Conservation (phyloP, 1,140 invertebrate genomes). For the Bacillus rossius region DNA sequence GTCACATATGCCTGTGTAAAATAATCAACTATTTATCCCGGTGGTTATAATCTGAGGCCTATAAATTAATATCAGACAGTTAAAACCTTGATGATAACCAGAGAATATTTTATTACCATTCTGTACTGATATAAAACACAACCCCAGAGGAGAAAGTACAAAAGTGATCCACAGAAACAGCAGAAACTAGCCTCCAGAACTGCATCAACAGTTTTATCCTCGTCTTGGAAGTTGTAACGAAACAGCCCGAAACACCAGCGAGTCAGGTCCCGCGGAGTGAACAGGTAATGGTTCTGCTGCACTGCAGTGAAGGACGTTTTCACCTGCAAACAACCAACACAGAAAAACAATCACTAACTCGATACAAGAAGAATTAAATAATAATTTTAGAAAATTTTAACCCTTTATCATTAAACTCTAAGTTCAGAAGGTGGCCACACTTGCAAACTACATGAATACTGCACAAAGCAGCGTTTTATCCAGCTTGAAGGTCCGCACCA, state of each 20-base stretch:
- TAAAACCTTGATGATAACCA: too few relatives aligned
- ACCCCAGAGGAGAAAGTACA: neutral
- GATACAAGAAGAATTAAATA: slow-evolving; percentile 9
- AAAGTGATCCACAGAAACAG: neutral
- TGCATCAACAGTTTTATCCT: neutral
- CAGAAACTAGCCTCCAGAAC: slow-evolving; percentile 3
- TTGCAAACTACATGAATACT: too few relatives aligned
- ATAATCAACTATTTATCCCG: too few relatives aligned
- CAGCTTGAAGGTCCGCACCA: too few relatives aligned
- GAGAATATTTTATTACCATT: neutral
- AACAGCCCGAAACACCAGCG: slow-evolving; percentile 63
- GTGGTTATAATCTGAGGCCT: too few relatives aligned
- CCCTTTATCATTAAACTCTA: too few relatives aligned
- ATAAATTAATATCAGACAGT: too few relatives aligned
- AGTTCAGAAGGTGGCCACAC: too few relatives aligned
- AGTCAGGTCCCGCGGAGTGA: slow-evolving; percentile 65
- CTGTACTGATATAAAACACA: neutral
- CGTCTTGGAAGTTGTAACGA: slow-evolving; percentile 45
- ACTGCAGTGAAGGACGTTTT: slow-evolving; percentile 52
- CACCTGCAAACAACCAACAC: slow-evolving; percentile 42
- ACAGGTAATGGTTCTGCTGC: slow-evolving; percentile 57
- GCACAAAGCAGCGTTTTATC: too few relatives aligned
- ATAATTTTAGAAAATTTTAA: too few relatives aligned
- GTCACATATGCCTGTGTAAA: too few relatives aligned
- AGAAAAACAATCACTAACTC: slow-evolving; percentile 11